A percentile compares a stretch with the other conserved stretches of the same genome.
These are phyloP conservation scores for Mugil cephalus DNA, from an alignment of 2,113 vertebrate genomes.

Conservation along the genomic window DNA sequence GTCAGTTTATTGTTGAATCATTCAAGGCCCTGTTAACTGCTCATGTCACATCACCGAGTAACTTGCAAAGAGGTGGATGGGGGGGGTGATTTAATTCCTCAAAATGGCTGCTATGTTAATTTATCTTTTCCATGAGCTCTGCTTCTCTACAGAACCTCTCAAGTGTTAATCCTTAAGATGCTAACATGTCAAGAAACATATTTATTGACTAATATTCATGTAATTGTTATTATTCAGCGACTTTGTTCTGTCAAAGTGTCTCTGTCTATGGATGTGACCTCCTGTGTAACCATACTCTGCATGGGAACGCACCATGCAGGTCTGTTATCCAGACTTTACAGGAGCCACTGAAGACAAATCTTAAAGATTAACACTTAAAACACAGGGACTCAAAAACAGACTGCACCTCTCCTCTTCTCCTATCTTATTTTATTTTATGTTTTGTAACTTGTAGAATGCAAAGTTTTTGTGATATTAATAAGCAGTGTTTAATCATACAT, in stretches of 20 bases:
- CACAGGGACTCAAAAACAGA: conserved; percentile 62
- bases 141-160: conserved; percentile 60
- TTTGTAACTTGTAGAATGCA: conserved; percentile 53
- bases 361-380: conserved; percentile 55
- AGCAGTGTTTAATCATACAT: conserved; percentile 56
- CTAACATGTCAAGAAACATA: background rate
- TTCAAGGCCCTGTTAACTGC: conserved; percentile 7
- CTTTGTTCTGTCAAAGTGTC: conserved; percentile 1
- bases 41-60: conserved; percentile 7
- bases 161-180: conserved; percentile 63
- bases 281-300: background rate
- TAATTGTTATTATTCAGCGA: too few species aligned
- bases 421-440: conserved; percentile 49
- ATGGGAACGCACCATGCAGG: background rate
- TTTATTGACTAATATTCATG: background rate
- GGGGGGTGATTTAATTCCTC: conserved; percentile 53
- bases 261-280: background rate
- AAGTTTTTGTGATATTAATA: conserved; percentile 70
- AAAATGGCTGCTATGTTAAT: conserved; percentile 72
- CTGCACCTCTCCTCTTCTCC: conserved; percentile 43
- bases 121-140: conserved; percentile 58
- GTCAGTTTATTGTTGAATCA: too few species aligned
- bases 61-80: conserved; percentile 35
- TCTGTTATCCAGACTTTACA: too few species aligned
- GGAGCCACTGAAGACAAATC: conserved; percentile 10